These are phyloP conservation scores for Epistrophe grossulariae DNA, from an alignment of 2,888 invertebrate species.

Conservation along the genomic window DNA sequence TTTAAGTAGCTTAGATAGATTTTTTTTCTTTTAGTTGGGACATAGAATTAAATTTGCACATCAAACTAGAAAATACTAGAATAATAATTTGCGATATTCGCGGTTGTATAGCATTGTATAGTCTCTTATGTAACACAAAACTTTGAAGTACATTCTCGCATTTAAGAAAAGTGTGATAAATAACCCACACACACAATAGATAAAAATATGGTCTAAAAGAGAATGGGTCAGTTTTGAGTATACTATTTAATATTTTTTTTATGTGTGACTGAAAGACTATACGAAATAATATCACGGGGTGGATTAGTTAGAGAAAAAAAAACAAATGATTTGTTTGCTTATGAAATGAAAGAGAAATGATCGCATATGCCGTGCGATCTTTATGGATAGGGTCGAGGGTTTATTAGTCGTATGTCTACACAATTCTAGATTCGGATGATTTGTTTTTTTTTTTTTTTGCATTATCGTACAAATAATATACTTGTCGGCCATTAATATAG, in stretches of 20 bases:
- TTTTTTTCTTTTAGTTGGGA: neutral
- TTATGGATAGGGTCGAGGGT: constrained; percentile 11
- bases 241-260: neutral
- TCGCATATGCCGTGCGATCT: constrained; percentile 3
- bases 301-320: neutral
- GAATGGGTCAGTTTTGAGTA: neutral
- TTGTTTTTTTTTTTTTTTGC: neutral
- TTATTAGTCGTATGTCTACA: constrained; percentile 9
- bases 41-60: constrained; percentile 18
- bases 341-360: constrained; percentile 25
- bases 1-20: neutral
- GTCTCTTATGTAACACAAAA: constrained; percentile 11
- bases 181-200: constrained; percentile 4
- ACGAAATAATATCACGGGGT: constrained; percentile 2
- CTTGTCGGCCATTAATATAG: no score
- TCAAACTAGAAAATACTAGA: constrained; percentile 61
- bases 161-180: constrained; percentile 44
- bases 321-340: neutral
- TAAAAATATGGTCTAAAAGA: neutral
- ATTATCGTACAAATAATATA: no score
- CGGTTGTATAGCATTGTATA: neutral
- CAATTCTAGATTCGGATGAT: neutral
- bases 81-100: neutral
- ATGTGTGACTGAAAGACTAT: neutral
- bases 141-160: constrained; percentile 5